phyloP scores from a whole-genome alignment of 1,140 invertebrate species.

The Drosophila ogumai region DNA sequence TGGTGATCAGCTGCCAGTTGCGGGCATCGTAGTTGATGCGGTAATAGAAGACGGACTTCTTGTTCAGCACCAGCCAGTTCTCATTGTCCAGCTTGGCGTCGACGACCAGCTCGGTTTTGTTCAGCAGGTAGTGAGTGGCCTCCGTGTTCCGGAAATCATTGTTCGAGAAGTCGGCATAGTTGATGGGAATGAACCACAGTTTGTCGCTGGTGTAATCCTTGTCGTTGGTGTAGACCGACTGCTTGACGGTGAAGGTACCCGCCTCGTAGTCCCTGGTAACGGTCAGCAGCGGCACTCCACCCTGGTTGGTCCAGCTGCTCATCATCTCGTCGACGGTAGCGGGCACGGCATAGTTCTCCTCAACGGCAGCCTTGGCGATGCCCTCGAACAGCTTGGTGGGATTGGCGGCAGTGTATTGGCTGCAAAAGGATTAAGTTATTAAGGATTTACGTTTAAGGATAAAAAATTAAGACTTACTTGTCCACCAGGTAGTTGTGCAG shows the following conservation, averaged over 20 bases:
- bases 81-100: slow-evolving; percentile 42
- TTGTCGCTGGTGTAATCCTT: slow-evolving; percentile 37
- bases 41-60: slow-evolving; percentile 88
- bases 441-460: neutral
- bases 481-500: slow-evolving; percentile 91
- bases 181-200: slow-evolving; percentile 55
- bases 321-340: slow-evolving; percentile 85
- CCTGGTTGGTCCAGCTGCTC: slow-evolving; percentile 90
- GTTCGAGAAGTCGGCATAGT: slow-evolving; percentile 78
- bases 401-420: slow-evolving; percentile 85
- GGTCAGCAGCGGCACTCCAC: slow-evolving; percentile 88
- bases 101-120: slow-evolving; percentile 23
- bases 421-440: slow-evolving; percentile 9
- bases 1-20: slow-evolving; percentile 87
- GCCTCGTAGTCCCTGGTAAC: slow-evolving; percentile 85
- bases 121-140: slow-evolving; percentile 66
- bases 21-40: slow-evolving; percentile 87
- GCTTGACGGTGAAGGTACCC: slow-evolving; percentile 80
- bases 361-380: slow-evolving; percentile 86
- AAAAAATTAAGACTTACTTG: slow-evolving; percentile 85
- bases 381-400: slow-evolving; percentile 89
- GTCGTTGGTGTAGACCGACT: slow-evolving; percentile 84
- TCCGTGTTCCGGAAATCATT: slow-evolving; percentile 85
- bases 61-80: slow-evolving; percentile 87
- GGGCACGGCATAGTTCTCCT: slow-evolving; percentile 53